Evolutionary conservation across 2,888 invertebrate species (phyloP), one percentile per base, ranked within the genome.

Genomic region (Pelosia muscerda): DNA sequence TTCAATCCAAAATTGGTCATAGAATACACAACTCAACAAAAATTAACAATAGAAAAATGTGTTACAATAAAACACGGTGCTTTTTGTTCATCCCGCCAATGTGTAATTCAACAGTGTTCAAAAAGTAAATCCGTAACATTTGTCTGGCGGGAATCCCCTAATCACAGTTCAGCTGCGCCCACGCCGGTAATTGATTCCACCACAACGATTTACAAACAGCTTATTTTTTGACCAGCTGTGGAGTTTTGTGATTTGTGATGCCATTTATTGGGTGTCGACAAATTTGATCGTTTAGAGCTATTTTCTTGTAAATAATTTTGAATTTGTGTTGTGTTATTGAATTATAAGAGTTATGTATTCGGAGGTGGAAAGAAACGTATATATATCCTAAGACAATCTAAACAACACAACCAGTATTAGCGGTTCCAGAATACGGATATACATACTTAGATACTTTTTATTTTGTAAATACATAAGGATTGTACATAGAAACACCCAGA

Each of bases 121-220:
- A 53, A 62, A 28, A 56, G 31, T 42, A 63, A 67, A 57, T 57
- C 62, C 49, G 28, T 13, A n/a, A 11, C 11, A 25, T 78, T 69
- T 71, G 73, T 79, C 55, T 72, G 59, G 59, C 74, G 42, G 69
- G 68, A 68, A 71, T 69, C 70, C 78, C 71, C 76, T 66, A 54
- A 78, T 76, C 77, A 71, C 67, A 65, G 64, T 25, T 72, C 81
- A 81, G 81, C 81, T 81, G 81, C 58, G 71, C 74, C 53, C 76
- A 68, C 71, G 54, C 71, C 59, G 49, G 53, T 81, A 74, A 81
- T 78, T 79, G 81, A 81, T 81, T 79, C 74, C 66, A 66, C 64
- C 74, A 54, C 69, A 64, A 63, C 59, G 56, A 34, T 63, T 58
- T 62, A 63, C 49, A 62, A 67, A 67, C 59, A 67, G 58, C 71